Conservation (phyloP, 2,797 vertebrate species). For the Falco novaeseelandiae region DNA sequence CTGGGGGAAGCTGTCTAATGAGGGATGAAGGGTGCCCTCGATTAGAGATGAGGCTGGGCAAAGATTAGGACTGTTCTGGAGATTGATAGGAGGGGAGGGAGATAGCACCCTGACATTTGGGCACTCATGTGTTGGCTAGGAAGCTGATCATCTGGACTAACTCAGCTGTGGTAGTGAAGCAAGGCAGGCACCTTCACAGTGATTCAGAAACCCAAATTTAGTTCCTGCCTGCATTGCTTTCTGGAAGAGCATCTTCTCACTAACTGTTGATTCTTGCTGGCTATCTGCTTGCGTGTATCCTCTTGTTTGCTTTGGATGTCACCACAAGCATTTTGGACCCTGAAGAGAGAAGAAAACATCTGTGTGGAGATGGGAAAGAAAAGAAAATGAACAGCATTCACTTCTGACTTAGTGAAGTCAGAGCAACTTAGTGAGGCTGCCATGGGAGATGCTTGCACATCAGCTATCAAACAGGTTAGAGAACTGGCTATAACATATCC, state of each 20-base stretch:
- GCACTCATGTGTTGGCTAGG: not conserved
- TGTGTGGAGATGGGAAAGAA: not conserved
- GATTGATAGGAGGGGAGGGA: not conserved
- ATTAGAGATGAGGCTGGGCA: not conserved
- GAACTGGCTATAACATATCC: not conserved
- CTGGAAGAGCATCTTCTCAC: not conserved
- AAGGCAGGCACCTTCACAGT: not conserved
- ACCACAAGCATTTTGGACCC: not conserved
- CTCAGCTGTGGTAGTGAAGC: not conserved
- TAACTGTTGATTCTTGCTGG: not conserved
- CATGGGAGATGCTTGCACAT: not conserved
- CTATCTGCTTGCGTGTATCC: not conserved
- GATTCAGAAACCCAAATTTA: not conserved
- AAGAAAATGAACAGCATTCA: not conserved
- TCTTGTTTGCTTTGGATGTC: not conserved
- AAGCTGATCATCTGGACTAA: not conserved
- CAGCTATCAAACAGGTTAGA: not conserved
- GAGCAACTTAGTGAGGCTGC: not conserved
- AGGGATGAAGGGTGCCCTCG: not conserved
- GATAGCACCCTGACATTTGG: not conserved
- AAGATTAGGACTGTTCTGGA: not conserved
- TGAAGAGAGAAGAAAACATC: not conserved
- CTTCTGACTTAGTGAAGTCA: not conserved
- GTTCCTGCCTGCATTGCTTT: not conserved
- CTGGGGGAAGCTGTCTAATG: not conserved